Evolutionary conservation across 2,113 vertebrate species (phyloP).

Genomic region (Nipponia nippon): DNA sequence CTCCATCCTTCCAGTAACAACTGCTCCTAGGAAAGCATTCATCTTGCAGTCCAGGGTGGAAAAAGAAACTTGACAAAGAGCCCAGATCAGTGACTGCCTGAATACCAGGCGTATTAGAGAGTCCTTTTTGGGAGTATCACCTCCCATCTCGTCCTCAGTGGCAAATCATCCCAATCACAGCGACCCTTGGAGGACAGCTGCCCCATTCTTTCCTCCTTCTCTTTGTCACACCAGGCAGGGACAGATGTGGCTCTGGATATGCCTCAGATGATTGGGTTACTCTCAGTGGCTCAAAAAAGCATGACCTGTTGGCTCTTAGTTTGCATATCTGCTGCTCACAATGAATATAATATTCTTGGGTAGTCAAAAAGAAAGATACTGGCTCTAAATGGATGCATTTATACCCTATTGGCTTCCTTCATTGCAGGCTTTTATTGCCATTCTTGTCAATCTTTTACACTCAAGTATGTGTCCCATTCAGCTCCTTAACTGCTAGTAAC

Average conservation of each 20-base stretch:
- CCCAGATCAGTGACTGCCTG: background rate
- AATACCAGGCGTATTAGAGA: background rate
- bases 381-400: background rate
- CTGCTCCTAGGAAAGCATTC: background rate
- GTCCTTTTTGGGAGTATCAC: background rate
- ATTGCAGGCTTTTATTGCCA: background rate
- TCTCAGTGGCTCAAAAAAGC: background rate
- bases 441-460: background rate
- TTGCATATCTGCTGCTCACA: background rate
- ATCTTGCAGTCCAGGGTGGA: background rate
- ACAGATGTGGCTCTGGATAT: slow-evolving; percentile 49
- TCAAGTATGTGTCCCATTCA: background rate
- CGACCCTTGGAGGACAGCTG: slow-evolving; percentile 37
- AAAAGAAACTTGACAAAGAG: background rate
- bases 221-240: background rate
- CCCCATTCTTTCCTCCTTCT: slow-evolving; percentile 4
- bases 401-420: background rate
- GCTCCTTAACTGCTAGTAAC: background rate
- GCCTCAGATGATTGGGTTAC: slow-evolving; percentile 21
- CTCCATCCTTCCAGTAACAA: background rate
- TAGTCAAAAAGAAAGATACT: background rate
- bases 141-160: background rate
- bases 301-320: background rate
- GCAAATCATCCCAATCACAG: background rate
- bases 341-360: background rate